These are phyloP conservation scores for Rhinogobio ventralis DNA, from an alignment of 2,797 vertebrate species.

Conservation along the genomic window DNA sequence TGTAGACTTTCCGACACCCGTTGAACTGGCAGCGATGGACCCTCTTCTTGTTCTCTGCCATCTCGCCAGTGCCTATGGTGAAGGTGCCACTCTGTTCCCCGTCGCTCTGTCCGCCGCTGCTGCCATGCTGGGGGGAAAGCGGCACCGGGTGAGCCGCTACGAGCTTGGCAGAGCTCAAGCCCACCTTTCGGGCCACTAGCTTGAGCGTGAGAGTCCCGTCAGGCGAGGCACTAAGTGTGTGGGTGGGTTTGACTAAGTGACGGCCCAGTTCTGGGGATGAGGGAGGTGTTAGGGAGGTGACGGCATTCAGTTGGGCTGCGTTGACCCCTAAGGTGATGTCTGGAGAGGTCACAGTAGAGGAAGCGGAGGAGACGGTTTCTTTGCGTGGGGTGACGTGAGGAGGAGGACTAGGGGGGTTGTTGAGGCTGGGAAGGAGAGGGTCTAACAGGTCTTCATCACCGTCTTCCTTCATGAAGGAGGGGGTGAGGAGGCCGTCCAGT, in stretches of 20 bases:
- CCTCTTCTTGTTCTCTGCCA: conserved; percentile 97
- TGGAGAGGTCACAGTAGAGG: conserved; percentile 49
- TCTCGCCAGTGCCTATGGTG: conserved; percentile 71
- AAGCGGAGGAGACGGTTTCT: conserved; percentile 70
- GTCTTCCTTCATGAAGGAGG: conserved; percentile 88
- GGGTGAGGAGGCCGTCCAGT: conserved; percentile 89
- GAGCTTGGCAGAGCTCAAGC: conserved; percentile 85
- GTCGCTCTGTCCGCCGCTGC: conserved; percentile 79
- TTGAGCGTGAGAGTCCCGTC: conserved; percentile 94
- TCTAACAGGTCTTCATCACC: conserved; percentile 85
- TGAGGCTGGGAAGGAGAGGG: conserved; percentile 79
- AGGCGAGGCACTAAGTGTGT: conserved; percentile 88
- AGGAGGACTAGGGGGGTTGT: conserved; percentile 80
- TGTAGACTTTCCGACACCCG: conserved; percentile 99
- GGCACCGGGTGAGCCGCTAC: conserved; percentile 75
- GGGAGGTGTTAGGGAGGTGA: conserved; percentile 96
- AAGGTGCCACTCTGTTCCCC: conserved; percentile 83
- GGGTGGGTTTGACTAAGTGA: conserved; percentile 92
- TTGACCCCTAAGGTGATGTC: conserved; percentile 79
- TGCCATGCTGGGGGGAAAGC: conserved; percentile 66
- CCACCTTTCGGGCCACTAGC: conserved; percentile 92
- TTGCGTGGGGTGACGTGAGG: conserved; percentile 80
- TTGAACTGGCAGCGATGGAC: conserved; percentile 99
- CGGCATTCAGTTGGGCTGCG: conserved; percentile 95
- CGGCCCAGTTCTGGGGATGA: conserved; percentile 96